phyloP scores from a whole-genome alignment of 1,140 invertebrate genomes.

The Cyrtorhinus lividipennis region DNA sequence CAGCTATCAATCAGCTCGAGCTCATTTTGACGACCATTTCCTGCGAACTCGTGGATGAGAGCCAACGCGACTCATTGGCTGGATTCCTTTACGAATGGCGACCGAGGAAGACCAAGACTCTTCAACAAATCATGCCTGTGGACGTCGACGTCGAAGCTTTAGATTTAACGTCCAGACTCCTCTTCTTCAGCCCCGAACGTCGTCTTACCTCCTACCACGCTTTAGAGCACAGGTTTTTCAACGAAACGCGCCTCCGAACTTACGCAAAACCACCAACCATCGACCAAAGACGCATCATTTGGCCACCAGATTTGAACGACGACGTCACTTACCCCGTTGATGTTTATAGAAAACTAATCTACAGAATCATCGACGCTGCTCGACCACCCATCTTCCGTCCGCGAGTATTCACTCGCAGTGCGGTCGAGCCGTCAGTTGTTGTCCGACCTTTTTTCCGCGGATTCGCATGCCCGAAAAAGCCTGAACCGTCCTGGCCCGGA shows the following conservation, averaged over 20 bases:
- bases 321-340: conserved; percentile 78
- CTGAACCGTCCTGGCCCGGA: background rate
- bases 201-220: conserved; percentile 73
- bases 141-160: conserved; percentile 35
- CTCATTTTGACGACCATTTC: conserved; percentile 70
- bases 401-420: no score
- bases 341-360: conserved; percentile 80
- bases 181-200: conserved; percentile 79
- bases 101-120: conserved; percentile 29
- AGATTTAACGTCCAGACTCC: conserved; percentile 62
- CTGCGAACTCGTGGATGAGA: background rate
- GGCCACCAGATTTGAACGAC: conserved; percentile 45
- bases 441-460: background rate
- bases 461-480: background rate
- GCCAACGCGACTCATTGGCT: background rate
- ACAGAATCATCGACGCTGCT: conserved; percentile 58
- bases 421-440: background rate
- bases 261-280: conserved; percentile 48
- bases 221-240: conserved; percentile 66
- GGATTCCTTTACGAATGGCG: background rate
- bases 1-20: conserved; percentile 89
- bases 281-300: background rate
- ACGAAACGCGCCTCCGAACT: no score
- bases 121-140: conserved; percentile 50
- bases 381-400: background rate